Conservation (phyloP, 2,888 invertebrate genomes). For the Sarcophaga subvicina region DNA sequence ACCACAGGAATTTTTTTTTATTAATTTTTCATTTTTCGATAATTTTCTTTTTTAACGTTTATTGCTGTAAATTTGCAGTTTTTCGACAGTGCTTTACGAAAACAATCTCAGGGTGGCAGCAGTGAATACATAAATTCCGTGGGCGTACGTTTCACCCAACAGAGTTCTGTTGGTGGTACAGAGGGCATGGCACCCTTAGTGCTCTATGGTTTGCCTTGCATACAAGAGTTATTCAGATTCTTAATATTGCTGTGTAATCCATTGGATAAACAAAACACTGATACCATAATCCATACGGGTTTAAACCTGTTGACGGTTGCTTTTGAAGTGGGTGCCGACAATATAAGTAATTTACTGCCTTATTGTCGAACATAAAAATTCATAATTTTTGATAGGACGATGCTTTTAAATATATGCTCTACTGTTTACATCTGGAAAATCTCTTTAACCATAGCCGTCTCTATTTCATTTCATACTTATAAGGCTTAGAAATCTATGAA, state of each 20-base stretch:
- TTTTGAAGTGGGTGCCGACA: slow-evolving; percentile 96
- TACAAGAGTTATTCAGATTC: slow-evolving; percentile 97
- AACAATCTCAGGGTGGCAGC: slow-evolving; percentile 70
- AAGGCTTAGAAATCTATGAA: no score
- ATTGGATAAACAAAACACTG: slow-evolving; percentile 92
- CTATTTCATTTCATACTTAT: no score
- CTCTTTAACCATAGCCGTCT: no score
- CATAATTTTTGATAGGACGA: no score
- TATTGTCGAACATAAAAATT: slow-evolving; percentile 63
- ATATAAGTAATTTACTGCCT: slow-evolving; percentile 89
- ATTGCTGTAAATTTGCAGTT: no score
- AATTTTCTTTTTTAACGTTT: no score
- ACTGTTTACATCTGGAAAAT: no score
- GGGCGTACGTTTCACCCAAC: slow-evolving; percentile 93
- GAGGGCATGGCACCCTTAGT: slow-evolving; percentile 83
- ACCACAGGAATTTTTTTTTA: no score
- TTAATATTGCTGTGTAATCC: slow-evolving; percentile 97
- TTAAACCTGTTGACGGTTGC: slow-evolving; percentile 96
- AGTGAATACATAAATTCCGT: slow-evolving; percentile 93
- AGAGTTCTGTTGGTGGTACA: slow-evolving; percentile 77
- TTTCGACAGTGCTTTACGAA: no score
- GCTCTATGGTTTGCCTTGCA: slow-evolving; percentile 96
- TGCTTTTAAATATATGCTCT: no score
- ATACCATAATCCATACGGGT: slow-evolving; percentile 97
- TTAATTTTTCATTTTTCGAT: no score